A percentile compares a stretch with the other conserved stretches of the same genome.
Evolutionary conservation across 2,797 vertebrate species (phyloP).

Genomic region (Huso huso): DNA sequence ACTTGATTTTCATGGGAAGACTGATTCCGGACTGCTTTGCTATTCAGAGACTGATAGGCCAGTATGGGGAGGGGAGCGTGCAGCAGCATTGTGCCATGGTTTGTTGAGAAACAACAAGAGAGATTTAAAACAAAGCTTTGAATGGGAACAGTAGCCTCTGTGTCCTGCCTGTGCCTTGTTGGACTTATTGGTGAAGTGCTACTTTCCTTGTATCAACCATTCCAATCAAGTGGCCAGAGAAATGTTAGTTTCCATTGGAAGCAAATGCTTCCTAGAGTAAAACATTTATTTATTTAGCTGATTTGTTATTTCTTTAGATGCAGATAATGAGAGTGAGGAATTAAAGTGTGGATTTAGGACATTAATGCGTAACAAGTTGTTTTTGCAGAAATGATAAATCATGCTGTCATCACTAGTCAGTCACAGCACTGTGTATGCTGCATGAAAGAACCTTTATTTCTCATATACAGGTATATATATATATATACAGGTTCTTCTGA

Average conservation of each 20-base stretch:
- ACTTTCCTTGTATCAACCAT: slow-evolving; percentile 50
- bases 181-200: slow-evolving; percentile 59
- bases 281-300: too few relatives aligned
- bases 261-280: too few relatives aligned
- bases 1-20: slow-evolving; percentile 98
- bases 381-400: too few relatives aligned
- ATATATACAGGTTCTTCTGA: too few relatives aligned
- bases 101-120: slow-evolving; percentile 80
- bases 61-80: slow-evolving; percentile 56
- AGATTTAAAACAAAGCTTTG: slow-evolving; percentile 70
- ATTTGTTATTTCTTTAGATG: too few relatives aligned
- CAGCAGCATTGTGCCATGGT: slow-evolving; percentile 61
- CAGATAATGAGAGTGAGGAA: too few relatives aligned
- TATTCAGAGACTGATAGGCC: slow-evolving; percentile 62
- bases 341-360: too few relatives aligned
- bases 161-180: slow-evolving; percentile 62
- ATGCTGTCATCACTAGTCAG: too few relatives aligned
- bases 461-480: too few relatives aligned
- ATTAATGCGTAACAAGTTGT: too few relatives aligned
- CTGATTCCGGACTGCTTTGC: slow-evolving; percentile 60
- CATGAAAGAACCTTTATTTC: too few relatives aligned
- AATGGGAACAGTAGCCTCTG: slow-evolving; percentile 84
- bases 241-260: slow-evolving; percentile 35
- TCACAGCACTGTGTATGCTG: too few relatives aligned
- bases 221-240: slow-evolving; percentile 56